Conservation (phyloP, 1,140 invertebrate species). For the Drosophila auraria region DNA sequence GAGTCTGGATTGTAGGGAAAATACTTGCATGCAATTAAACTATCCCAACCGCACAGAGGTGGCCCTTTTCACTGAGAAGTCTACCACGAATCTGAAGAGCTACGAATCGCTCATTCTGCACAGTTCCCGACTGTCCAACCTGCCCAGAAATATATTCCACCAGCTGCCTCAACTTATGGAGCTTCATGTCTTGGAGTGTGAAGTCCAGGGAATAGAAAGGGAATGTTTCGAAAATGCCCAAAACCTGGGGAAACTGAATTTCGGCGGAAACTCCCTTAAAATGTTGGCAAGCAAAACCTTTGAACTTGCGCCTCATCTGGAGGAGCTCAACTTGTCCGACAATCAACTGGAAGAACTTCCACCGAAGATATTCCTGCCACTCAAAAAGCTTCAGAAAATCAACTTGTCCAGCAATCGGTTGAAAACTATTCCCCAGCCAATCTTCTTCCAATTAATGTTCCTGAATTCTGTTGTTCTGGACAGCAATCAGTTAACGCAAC, state of each 20-base stretch:
- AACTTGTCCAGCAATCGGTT: conserved; percentile 47
- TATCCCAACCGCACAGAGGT: conserved; percentile 49
- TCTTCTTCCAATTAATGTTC: conserved; percentile 23
- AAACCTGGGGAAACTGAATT: conserved; percentile 41
- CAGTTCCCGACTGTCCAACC: conserved; percentile 45
- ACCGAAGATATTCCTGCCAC: conserved; percentile 20
- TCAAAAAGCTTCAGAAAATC: conserved; percentile 33
- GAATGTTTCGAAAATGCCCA: conserved; percentile 47
- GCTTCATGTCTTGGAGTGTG: conserved; percentile 46
- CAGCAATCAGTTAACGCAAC: conserved; percentile 33
- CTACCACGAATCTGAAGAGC: conserved; percentile 1
- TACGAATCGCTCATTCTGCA: conserved; percentile 46
- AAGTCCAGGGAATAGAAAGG: conserved; percentile 36
- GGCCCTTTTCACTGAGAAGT: conserved; percentile 35
- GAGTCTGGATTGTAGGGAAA: conserved; percentile 47
- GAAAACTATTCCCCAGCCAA: conserved; percentile 7
- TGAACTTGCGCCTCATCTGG: conserved; percentile 43
- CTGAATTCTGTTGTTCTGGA: conserved; percentile 53
- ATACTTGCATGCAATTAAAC: conserved; percentile 40
- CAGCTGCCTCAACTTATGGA: conserved; percentile 40
- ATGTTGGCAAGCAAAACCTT: conserved; percentile 29
- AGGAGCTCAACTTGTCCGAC: conserved; percentile 55
- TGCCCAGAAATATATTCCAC: conserved; percentile 60
- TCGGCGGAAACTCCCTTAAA: conserved; percentile 45
- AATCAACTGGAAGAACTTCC: conserved; percentile 51